Evolutionary conservation across 1,140 invertebrate genomes (phyloP).

Genomic region (Platorchestia sp.): DNA sequence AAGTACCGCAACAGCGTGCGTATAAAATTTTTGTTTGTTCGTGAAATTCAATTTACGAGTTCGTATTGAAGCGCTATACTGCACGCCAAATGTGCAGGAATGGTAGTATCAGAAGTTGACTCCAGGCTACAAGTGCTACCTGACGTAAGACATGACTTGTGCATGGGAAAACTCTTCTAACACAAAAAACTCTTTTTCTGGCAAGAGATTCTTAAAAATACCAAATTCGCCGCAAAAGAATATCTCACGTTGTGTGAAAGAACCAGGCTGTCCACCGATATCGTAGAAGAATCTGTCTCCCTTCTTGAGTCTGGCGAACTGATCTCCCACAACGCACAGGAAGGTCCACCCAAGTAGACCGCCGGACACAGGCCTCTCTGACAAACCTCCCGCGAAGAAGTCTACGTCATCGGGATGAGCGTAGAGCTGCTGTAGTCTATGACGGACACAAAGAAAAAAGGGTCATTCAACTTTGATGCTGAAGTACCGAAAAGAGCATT

Average conservation of each 20-base stretch:
- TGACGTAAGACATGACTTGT: no score
- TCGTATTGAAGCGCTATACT: neutral
- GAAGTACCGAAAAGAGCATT: neutral
- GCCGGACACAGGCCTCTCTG: conserved; percentile 78
- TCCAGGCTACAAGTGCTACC: neutral
- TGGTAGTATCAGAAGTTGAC: no score
- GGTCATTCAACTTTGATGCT: neutral
- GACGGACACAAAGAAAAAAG: neutral
- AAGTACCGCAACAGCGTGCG: no score
- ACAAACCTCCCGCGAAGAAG: conserved; percentile 83
- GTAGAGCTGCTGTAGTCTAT: conserved; percentile 71
- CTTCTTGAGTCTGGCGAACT: conserved; percentile 81
- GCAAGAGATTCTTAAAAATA: neutral
- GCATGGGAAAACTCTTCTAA: neutral
- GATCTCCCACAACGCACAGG: conserved; percentile 86
- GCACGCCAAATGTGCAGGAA: no score
- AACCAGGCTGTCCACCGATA: conserved; percentile 73
- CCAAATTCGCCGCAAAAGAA: neutral
- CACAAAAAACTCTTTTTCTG: no score
- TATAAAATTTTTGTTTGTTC: no score
- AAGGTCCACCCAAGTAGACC: conserved; percentile 87
- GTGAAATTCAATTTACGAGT: no score
- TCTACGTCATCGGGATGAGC: conserved; percentile 84
- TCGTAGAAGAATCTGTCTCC: conserved; percentile 86
- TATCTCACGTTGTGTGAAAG: conserved; percentile 67